Evolutionary conservation across 2,113 vertebrate species (phyloP), one percentile per base, ranked within the genome.

Genomic region (Dicentrarchus labrax): DNA sequence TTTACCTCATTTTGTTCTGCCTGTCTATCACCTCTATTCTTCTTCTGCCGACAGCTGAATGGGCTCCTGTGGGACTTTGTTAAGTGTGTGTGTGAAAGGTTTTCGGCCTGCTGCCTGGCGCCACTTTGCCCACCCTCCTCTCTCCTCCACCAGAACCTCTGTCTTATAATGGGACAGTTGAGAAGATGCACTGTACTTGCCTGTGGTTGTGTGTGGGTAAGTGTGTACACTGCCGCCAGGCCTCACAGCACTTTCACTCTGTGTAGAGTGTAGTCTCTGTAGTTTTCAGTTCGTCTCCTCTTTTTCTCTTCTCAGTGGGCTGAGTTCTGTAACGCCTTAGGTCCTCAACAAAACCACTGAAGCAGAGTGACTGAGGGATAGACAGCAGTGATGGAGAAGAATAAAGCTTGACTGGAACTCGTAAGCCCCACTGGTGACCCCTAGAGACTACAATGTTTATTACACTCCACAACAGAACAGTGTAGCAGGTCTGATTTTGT

Each of bases 1-100:
- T 95, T 94, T 92, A 91, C 91, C 93, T 95, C 87, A 93, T 95
- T 94, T 92, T 91, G 41, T 93, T 95, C 93, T 68, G 8, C 88
- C 90, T 90, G 82, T 93, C 88, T 83, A 91, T 97, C 95, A 95
- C 91, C 83, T 92, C 84, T 86, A 78, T 91, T 93, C 94, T 92
- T 91, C 89, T 50, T 54, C 89, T 67, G 87, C 92, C 54, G 75
- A 78, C 92, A 92, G 93, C 78, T 96, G 90, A 95, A 92, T 89
- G 91, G 83, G 62, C 82, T 95, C 89, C 91, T 69, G 81, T 88
- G 89, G 89, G 68, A 90, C 80, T 86, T 50, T 72, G 76, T 79
- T 59, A 80, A 74, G 67, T 87, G 41, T 72, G 75, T 80, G 71
- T 84, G 39, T 84, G 51, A 80, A 74, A 85, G 80, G 84, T 70